phyloP scores from a whole-genome alignment of 2,113 vertebrate genomes.

The Ceyx margarethae region DNA sequence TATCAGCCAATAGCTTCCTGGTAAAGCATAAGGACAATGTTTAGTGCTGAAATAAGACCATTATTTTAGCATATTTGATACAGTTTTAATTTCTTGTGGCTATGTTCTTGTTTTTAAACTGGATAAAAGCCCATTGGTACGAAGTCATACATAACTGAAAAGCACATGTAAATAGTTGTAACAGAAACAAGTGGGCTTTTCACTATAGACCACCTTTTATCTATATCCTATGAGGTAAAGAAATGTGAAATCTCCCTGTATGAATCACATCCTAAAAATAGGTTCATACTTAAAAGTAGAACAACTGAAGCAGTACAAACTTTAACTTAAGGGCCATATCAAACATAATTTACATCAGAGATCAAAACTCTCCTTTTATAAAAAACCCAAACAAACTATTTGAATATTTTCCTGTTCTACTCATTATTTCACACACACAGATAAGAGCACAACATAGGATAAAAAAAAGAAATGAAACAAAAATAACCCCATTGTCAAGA shows the following conservation, averaged over 20 bases:
- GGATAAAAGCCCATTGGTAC: not conserved
- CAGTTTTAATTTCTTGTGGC: not conserved
- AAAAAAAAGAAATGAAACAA: not conserved
- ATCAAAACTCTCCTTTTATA: not conserved
- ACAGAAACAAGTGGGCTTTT: not conserved
- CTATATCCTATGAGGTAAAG: not conserved
- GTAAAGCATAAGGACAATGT: not conserved
- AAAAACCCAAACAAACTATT: not conserved
- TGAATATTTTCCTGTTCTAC: not conserved
- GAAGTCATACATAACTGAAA: not conserved
- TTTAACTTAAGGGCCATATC: conserved; percentile 20
- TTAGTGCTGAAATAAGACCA: not conserved
- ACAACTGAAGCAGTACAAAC: conserved; percentile 2
- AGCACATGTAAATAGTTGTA: not conserved
- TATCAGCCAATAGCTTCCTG: not conserved
- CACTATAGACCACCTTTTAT: not conserved
- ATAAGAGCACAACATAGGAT: not conserved
- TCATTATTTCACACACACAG: not conserved
- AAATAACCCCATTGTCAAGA: not conserved
- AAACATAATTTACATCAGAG: conserved; percentile 15
- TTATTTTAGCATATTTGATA: not conserved
- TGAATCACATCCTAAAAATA: conserved; percentile 15
- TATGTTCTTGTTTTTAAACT: not conserved
- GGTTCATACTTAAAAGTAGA: not conserved
- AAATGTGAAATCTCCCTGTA: not conserved